Percentiles rank a stretch among this genome's conserved stretches.
Evolutionary conservation across 2,113 vertebrate genomes (phyloP).

Genomic region (Megaleporinus macrocephalus): DNA sequence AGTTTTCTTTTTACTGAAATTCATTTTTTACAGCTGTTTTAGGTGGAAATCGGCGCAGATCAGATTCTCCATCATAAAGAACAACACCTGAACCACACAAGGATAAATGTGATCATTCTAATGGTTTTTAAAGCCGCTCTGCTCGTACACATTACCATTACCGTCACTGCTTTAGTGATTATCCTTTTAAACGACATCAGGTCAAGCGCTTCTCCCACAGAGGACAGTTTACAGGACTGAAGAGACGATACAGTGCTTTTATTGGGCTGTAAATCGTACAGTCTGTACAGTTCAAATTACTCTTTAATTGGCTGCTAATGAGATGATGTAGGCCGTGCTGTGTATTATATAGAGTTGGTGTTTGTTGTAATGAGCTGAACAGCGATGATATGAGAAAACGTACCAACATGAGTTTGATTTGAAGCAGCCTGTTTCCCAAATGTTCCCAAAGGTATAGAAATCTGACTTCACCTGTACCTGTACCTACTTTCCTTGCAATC

Average conservation of each 20-base stretch:
- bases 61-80: too few species aligned
- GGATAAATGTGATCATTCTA: too few species aligned
- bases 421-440: conserved; percentile 2
- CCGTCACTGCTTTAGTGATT: too few species aligned
- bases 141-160: not conserved
- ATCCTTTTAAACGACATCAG: conserved; percentile 6
- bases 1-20: too few species aligned
- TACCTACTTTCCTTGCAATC: too few species aligned
- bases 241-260: conserved; percentile 28
- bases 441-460: not conserved
- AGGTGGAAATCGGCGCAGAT: too few species aligned
- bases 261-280: conserved; percentile 30
- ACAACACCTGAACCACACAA: too few species aligned
- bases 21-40: too few species aligned
- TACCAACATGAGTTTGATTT: not conserved
- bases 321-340: conserved; percentile 19
- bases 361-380: conserved; percentile 37
- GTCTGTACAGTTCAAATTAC: conserved; percentile 27
- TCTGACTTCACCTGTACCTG: too few species aligned
- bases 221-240: conserved; percentile 20
- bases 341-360: conserved; percentile 18
- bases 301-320: conserved; percentile 57
- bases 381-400: conserved; percentile 19
- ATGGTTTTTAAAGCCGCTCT: not conserved
- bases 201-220: conserved; percentile 20